Percentiles rank a stretch among this genome's conserved stretches.
Evolutionary conservation across 2,888 invertebrate species (phyloP).

Genomic region (Ditula angustiorana): DNA sequence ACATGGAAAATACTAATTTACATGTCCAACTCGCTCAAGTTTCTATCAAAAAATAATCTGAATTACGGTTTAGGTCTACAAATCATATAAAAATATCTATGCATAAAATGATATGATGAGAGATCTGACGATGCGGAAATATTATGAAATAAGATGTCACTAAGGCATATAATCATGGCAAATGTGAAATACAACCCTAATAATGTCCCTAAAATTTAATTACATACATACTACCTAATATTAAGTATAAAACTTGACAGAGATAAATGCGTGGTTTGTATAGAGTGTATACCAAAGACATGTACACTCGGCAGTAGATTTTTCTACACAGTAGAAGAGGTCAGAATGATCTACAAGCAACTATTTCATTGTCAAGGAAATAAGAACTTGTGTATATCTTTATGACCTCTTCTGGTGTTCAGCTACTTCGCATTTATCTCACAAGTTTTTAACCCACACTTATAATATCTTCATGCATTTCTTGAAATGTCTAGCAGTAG

Average conservation of each 20-base stretch:
- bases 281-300: too few species aligned
- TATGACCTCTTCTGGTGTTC: too few species aligned
- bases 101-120: slow-evolving; percentile 28
- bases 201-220: slow-evolving; percentile 17
- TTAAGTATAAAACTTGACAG: too few species aligned
- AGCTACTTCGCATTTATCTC: too few species aligned
- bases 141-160: slow-evolving; percentile 28
- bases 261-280: too few species aligned
- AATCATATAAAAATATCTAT: slow-evolving; percentile 38
- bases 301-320: too few species aligned
- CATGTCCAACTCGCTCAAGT: slow-evolving; percentile 14
- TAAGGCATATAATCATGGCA: slow-evolving; percentile 17
- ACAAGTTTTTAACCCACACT: too few species aligned
- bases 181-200: slow-evolving; percentile 18
- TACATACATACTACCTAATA: slow-evolving; percentile 1
- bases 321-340: too few species aligned
- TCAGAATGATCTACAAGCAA: too few species aligned
- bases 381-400: too few species aligned
- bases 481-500: slow-evolving; percentile 7
- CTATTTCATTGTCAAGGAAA: too few species aligned
- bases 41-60: slow-evolving; percentile 29
- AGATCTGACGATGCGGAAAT: slow-evolving; percentile 39
- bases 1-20: neutral
- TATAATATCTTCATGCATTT: slow-evolving; percentile 7
- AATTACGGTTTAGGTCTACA: slow-evolving; percentile 9